Evolutionary conservation across 2,797 vertebrate species (phyloP).

Genomic region (Morelia viridis): DNA sequence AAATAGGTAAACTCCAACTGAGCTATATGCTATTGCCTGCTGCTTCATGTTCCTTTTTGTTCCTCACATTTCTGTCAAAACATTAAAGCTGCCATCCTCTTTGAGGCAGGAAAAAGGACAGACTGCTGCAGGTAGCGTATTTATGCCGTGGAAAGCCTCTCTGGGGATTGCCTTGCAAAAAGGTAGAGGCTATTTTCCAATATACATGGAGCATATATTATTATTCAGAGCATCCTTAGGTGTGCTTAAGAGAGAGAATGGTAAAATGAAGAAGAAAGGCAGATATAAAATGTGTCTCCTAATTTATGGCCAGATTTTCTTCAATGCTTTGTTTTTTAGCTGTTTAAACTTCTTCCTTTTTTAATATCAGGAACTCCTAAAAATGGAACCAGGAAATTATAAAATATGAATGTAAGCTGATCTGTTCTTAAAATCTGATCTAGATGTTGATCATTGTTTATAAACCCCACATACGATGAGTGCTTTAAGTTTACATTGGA

Average conservation of each 20-base stretch:
- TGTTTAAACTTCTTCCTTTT: slow-evolving; percentile 14
- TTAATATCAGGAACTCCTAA: not conserved
- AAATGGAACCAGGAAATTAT: not conserved
- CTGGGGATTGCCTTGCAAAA: not conserved
- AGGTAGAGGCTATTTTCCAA: not conserved
- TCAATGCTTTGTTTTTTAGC: slow-evolving; percentile 11
- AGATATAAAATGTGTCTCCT: not conserved
- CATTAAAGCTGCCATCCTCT: not conserved
- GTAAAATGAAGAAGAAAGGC: slow-evolving; percentile 1
- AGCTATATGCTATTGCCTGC: not conserved
- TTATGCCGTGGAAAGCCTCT: slow-evolving; percentile 22
- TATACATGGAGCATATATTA: slow-evolving; percentile 15
- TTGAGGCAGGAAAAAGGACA: slow-evolving; percentile 9
- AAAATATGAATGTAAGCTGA: not conserved
- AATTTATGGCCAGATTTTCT: not conserved
- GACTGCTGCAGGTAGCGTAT: slow-evolving; percentile 6
- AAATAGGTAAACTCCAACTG: slow-evolving; percentile 1
- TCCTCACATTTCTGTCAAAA: slow-evolving; percentile 23
- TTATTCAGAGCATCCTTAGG: not conserved
- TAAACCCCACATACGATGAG: not conserved
- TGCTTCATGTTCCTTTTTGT: slow-evolving; percentile 5
- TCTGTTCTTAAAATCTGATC: not conserved
- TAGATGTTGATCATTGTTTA: not conserved
- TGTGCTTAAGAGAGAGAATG: slow-evolving; percentile 5
- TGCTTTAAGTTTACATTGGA: not conserved